Evolutionary conservation across 2,888 invertebrate species (phyloP).

Genomic region (Hydrotaea cyrtoneurina): DNA sequence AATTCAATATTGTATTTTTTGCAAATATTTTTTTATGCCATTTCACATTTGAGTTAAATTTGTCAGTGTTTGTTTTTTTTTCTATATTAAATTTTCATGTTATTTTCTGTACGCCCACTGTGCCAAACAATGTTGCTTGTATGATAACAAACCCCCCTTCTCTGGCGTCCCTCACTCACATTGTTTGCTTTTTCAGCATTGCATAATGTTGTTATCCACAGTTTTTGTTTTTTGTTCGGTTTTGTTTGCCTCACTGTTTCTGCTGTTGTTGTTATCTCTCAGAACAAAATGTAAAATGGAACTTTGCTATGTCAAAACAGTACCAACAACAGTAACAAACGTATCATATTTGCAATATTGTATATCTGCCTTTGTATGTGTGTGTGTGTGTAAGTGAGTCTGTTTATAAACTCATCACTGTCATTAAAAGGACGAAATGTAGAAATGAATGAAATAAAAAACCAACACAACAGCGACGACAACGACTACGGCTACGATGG

Average conservation of each 20-base stretch:
- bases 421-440: slow-evolving; percentile 46
- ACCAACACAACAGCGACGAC: background rate
- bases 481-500: too few relatives aligned
- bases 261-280: too few relatives aligned
- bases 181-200: background rate
- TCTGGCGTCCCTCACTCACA: too few relatives aligned
- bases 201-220: background rate
- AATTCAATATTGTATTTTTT: too few relatives aligned
- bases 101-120: too few relatives aligned
- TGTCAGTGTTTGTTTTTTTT: too few relatives aligned
- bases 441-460: slow-evolving; percentile 35
- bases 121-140: background rate
- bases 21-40: too few relatives aligned
- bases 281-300: background rate
- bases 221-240: background rate
- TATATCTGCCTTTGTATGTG: background rate
- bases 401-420: slow-evolving; percentile 55
- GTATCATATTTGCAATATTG: background rate
- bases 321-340: background rate
- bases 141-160: background rate
- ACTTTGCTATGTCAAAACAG: background rate
- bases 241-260: background rate
- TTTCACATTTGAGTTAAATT: too few relatives aligned
- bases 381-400: slow-evolving; percentile 9
- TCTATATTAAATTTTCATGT: too few relatives aligned